These are phyloP conservation scores for Calidris pygmaea DNA, from an alignment of 2,113 vertebrate species.

Conservation along the genomic window DNA sequence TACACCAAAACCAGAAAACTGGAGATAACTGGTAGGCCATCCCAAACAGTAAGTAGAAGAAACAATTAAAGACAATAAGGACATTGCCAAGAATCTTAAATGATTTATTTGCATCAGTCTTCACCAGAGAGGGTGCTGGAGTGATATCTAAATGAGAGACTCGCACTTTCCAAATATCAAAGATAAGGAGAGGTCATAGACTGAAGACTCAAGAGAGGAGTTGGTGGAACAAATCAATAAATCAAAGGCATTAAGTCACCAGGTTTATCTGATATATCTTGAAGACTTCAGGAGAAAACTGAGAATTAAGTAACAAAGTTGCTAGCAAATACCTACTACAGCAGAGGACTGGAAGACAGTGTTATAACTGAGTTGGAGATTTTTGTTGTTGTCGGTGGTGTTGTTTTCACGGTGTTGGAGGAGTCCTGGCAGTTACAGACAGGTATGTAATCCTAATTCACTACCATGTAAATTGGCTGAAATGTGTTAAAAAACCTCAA, in stretches of 20 bases:
- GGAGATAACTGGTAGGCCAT: not conserved
- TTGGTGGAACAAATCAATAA: slow-evolving; percentile 36
- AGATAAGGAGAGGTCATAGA: slow-evolving; percentile 30
- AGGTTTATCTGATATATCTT: slow-evolving; percentile 17
- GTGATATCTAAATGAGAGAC: slow-evolving; percentile 26
- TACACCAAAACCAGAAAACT: not conserved
- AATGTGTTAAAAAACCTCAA: not conserved
- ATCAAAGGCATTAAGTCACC: slow-evolving; percentile 36
- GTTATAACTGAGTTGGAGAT: not conserved
- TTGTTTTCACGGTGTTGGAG: not conserved
- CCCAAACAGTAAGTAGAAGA: not conserved
- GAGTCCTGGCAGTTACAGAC: not conserved
- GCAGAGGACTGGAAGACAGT: slow-evolving; percentile 34
- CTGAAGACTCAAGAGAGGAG: slow-evolving; percentile 16
- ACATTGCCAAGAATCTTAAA: slow-evolving; percentile 57
- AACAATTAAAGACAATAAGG: slow-evolving; percentile 52
- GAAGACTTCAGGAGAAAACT: slow-evolving; percentile 21
- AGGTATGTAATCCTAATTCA: not conserved
- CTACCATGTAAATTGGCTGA: not conserved
- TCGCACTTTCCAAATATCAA: slow-evolving; percentile 45
- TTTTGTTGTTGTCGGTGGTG: not conserved
- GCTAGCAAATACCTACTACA: slow-evolving; percentile 3
- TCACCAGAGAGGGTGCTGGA: slow-evolving; percentile 29
- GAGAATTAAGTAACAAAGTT: slow-evolving; percentile 18
- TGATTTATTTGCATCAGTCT: slow-evolving; percentile 58